Evolutionary conservation across 2,113 vertebrate species (phyloP).

Genomic region (Nannospalax galili): DNA sequence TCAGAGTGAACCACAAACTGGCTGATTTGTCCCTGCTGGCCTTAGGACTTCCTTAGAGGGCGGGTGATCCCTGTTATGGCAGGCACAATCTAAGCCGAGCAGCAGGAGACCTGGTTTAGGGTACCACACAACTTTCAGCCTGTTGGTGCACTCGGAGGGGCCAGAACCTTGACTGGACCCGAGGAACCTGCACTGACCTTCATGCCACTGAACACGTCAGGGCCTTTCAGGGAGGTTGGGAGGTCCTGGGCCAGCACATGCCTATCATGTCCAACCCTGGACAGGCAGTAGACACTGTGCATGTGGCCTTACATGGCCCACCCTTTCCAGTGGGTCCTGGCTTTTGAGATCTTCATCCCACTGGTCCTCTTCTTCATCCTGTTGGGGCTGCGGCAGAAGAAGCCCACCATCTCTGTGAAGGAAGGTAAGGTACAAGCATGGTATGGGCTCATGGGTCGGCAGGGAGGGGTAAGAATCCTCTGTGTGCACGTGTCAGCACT

Average conservation of each 20-base stretch:
- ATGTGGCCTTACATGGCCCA: neutral
- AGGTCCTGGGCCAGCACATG: neutral
- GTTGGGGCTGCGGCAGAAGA: constrained; percentile 96
- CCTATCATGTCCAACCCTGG: neutral
- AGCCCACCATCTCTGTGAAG: constrained; percentile 96
- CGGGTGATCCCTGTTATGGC: neutral
- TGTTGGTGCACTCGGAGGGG: neutral
- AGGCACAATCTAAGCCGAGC: neutral
- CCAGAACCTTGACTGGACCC: neutral
- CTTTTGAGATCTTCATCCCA: constrained; percentile 98
- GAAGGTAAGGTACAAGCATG: constrained; percentile 90
- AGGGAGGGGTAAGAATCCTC: neutral
- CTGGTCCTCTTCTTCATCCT: constrained; percentile 98
- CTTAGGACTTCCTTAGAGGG: neutral
- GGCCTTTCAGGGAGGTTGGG: neutral
- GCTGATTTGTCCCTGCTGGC: no score
- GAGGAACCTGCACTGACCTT: neutral
- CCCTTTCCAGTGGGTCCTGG: constrained; percentile 93
- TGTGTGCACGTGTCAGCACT: neutral
- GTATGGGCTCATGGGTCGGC: neutral
- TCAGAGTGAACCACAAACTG: neutral
- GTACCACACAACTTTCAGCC: fast-evolving
- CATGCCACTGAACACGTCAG: fast-evolving
- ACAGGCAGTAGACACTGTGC: neutral
- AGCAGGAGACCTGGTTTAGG: fast-evolving